Evolutionary conservation across 2,797 vertebrate genomes (phyloP), one percentile per base, ranked within the genome.

Genomic region (Coregonus sp.): DNA sequence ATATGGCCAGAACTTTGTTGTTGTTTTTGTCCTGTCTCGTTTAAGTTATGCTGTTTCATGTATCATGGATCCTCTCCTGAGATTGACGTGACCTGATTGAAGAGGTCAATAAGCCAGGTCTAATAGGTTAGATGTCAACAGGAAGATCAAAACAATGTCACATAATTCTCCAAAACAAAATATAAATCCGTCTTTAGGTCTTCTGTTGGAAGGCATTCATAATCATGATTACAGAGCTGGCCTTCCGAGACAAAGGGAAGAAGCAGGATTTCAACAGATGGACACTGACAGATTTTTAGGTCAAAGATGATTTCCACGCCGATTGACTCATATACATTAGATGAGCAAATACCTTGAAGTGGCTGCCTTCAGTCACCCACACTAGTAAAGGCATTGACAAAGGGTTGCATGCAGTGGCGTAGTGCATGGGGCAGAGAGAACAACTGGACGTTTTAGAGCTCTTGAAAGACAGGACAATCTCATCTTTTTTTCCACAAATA

Each of bases 371-470:
- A 40, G 37, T 40, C 5, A 40, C 37, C 6, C 37, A 65, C 66
- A 75, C 47, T 66, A 35, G 66, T 70, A 69, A 25, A 80, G 79
- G 75, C 50, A 78, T 61, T 76, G 65, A 75, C 12, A 71, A 18
- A 37, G 29, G 40, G 73, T 29, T 31, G 40, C 29, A 52, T 51
- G 29, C 78, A 7, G 37, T 40, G 37, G 37, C 5, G 6, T 1
- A 40, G 5, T 40, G 37, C 5, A 40, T 1, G 1, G 35, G 35
- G 35, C 0, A 37, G 35, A 37, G 5, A 5, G 35, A 37, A 37
- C 4, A 5, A 37, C 4, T 4, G 4, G 4, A 35, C 4, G 33
- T 47, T 47, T 12, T 12, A 47, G 9, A 47, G 40, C 9, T 47
- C 40, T 47, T 47, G 40, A 47, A 47, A 47, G 40, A 12, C 40